Evolutionary conservation across 2,888 invertebrate species (phyloP).

Genomic region (Athalia cordata): DNA sequence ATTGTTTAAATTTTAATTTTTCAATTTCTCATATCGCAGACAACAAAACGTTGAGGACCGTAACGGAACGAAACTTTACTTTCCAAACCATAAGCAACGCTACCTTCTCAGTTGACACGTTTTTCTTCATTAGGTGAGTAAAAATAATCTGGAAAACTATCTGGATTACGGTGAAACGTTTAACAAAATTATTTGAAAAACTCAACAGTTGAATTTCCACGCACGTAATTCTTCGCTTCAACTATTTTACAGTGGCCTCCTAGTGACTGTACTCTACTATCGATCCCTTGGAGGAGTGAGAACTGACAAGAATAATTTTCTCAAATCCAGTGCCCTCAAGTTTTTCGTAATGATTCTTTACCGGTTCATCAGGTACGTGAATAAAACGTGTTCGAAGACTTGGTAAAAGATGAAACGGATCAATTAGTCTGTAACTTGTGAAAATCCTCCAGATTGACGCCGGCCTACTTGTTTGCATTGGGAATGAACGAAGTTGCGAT

Average conservation of each 20-base stretch:
- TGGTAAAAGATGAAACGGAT: neutral
- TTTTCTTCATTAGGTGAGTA: slow-evolving; percentile 87
- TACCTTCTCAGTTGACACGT: slow-evolving; percentile 90
- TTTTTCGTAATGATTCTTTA: slow-evolving; percentile 77
- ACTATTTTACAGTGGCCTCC: slow-evolving; percentile 79
- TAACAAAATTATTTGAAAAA: too few species aligned
- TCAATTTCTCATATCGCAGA: slow-evolving; percentile 78
- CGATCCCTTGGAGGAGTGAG: slow-evolving; percentile 82
- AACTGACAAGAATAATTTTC: slow-evolving; percentile 75
- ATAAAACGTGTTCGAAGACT: neutral
- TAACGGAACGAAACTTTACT: slow-evolving; percentile 85
- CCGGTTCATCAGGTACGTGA: slow-evolving; percentile 78
- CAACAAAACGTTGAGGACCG: slow-evolving; percentile 83
- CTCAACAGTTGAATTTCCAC: neutral
- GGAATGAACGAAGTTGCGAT: slow-evolving; percentile 75
- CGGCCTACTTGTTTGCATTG: slow-evolving; percentile 78
- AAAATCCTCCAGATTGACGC: slow-evolving; percentile 75
- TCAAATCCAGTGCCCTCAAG: slow-evolving; percentile 70
- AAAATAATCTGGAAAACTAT: neutral
- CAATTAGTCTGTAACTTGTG: neutral
- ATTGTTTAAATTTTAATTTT: neutral
- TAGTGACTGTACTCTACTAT: slow-evolving; percentile 90
- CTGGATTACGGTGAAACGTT: neutral
- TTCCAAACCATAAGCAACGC: slow-evolving; percentile 91
- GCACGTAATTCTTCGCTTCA: slow-evolving; percentile 12